Base-by-base conservation (phyloP, 2,113 vertebrate species). In the Anarrhichthys ocellatus region DNA sequence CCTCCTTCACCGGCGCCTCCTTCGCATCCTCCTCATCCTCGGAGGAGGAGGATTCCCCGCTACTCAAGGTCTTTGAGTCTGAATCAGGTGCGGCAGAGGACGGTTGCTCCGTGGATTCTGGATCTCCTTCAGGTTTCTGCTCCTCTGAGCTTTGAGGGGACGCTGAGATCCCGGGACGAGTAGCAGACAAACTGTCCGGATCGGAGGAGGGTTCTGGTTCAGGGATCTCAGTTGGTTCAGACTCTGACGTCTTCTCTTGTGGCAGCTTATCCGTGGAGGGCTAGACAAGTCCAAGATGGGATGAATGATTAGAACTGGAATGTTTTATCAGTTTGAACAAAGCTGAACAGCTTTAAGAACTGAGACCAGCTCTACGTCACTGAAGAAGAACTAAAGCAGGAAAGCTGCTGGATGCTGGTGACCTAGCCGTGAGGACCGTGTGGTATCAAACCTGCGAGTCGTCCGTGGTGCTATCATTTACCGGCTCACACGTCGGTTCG, bases 61-160 rank as follows among this genome's bases (percentile, higher is more conserved):
- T 97, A 85, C 96, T 97, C 73, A 96, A 48, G 2, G 92, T 87
- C 78, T 96, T 97, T 3, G 91, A 89, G 46, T 95, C 95, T 48
- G 96, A 90, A 8, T 88, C 89, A 63, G 92, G 0, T 0, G 75
- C 34, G 46, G 76, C 0, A 2, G 78, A 66, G 2, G 81, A 82
- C 2, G 77, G 64, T 2, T 59, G 63, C 27, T 76, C 87, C 6
- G 15, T 2, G 2, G 27, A n/a, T 1, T 46, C 73, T 9, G 58
- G 65, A 6, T 2, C 74, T 79, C n/a, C 78, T 0, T 72, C 87
- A 2, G 32, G 68, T 15, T 46, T 81, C 1, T 76, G 50, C 14
- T 70, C 59, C 2, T 88, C 87, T 0, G 29, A 34, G 14, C 5
- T 54, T 0, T 9, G 78, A 68, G 78, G 73, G 34, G 90, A 88